These are phyloP conservation scores for Berghia stephanieae DNA, from an alignment of 1,140 invertebrate genomes.

Conservation along the genomic window DNA sequence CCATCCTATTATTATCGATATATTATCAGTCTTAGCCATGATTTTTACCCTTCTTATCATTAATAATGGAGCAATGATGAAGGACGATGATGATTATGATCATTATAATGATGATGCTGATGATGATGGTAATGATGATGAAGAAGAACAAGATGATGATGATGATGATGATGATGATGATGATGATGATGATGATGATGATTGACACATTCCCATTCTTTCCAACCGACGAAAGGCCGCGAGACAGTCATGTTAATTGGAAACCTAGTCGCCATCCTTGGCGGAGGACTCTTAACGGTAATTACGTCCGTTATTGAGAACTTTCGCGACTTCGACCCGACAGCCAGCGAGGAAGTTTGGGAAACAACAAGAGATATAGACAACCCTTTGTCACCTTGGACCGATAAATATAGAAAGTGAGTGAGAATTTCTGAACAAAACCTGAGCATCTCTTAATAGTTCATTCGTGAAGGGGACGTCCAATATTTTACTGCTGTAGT, in stretches of 20 bases:
- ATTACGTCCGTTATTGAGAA: conserved; percentile 56
- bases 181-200: neutral
- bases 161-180: too few relatives aligned
- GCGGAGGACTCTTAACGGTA: conserved; percentile 60
- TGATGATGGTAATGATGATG: too few relatives aligned
- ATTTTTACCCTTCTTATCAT: too few relatives aligned
- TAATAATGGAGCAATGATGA: too few relatives aligned
- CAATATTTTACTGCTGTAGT: too few relatives aligned
- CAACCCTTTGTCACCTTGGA: conserved; percentile 67
- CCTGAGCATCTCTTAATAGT: too few relatives aligned
- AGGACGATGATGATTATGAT: too few relatives aligned
- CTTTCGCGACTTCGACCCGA: conserved; percentile 31
- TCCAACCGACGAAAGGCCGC: conserved; percentile 46
- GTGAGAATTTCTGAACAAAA: conserved; percentile 11
- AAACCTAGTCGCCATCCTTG: conserved; percentile 63
- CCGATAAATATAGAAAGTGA: conserved; percentile 64
- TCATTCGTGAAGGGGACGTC: too few relatives aligned
- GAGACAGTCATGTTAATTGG: conserved; percentile 65
- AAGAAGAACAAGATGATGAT: too few relatives aligned
- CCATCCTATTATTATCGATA: too few relatives aligned
- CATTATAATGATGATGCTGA: too few relatives aligned
- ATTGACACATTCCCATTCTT: neutral
- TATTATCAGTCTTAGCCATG: too few relatives aligned
- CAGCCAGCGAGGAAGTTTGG: conserved; percentile 56
- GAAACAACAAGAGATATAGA: conserved; percentile 68